phyloP scores from a whole-genome alignment of 1,140 invertebrate species.

The Oppia nitens region DNA sequence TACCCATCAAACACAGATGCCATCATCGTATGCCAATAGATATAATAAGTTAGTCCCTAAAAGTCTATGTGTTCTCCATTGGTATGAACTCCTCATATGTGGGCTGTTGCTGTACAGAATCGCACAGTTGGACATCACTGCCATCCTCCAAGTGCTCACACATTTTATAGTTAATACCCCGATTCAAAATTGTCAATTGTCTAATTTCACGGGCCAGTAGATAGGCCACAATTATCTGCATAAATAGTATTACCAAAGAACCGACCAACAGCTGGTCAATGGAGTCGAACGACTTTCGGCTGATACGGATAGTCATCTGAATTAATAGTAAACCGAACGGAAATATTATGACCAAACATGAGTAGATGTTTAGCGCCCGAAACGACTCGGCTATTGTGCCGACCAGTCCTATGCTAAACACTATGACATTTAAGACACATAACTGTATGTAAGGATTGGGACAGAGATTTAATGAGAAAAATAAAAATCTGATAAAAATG shows the following conservation, averaged over 20 bases:
- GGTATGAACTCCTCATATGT: too few species aligned
- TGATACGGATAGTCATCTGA: slow-evolving; percentile 1
- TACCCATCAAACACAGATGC: too few species aligned
- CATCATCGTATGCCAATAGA: too few species aligned
- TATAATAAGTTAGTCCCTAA: too few species aligned
- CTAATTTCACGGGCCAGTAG: background rate
- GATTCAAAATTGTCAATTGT: background rate
- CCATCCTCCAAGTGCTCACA: background rate
- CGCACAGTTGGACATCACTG: background rate
- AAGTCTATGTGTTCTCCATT: too few species aligned
- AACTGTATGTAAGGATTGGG: too few species aligned
- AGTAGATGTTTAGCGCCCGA: slow-evolving; percentile 2
- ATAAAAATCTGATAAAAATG: too few species aligned
- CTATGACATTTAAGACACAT: slow-evolving; percentile 3
- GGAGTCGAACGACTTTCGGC: background rate
- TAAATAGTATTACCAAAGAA: background rate
- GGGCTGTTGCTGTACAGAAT: background rate
- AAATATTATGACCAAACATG: slow-evolving; percentile 12
- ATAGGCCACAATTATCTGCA: background rate
- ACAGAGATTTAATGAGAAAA: too few species aligned
- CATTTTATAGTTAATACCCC: background rate
- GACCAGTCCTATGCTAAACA: slow-evolving; percentile 10
- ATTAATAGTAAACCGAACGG: slow-evolving; percentile 7
- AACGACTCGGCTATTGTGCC: slow-evolving; percentile 12
- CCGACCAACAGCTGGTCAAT: background rate